phyloP scores from a whole-genome alignment of 1,140 invertebrate genomes.

The Watersipora subatra region DNA sequence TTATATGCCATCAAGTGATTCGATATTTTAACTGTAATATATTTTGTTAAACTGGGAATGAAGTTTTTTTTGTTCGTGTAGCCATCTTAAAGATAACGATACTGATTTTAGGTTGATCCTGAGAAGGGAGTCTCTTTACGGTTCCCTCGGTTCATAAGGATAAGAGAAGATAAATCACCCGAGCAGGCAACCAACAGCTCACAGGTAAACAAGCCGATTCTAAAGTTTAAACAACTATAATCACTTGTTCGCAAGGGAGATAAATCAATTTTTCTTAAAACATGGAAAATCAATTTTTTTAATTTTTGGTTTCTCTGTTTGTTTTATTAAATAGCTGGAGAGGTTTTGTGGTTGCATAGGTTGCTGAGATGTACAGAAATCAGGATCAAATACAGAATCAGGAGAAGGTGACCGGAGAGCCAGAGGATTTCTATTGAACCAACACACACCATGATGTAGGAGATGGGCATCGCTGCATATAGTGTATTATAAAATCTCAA shows the following conservation, averaged over 20 bases:
- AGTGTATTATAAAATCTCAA: no score
- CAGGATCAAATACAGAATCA: slow-evolving; percentile 85
- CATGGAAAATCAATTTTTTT: background rate
- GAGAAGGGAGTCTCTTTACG: slow-evolving; percentile 87
- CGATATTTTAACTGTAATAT: no score
- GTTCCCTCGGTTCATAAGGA: slow-evolving; percentile 85
- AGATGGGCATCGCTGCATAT: no score
- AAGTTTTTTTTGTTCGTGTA: no score
- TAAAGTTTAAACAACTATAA: no score
- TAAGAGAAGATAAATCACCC: slow-evolving; percentile 79
- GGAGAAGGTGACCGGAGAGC: slow-evolving; percentile 21
- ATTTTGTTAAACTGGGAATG: no score
- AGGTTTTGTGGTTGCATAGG: slow-evolving; percentile 23
- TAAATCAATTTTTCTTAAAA: background rate
- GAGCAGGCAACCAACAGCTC: slow-evolving; percentile 82
- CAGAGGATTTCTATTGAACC: slow-evolving; percentile 30
- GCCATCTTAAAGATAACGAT: no score
- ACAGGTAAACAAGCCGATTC: slow-evolving; percentile 59
- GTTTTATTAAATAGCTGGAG: background rate
- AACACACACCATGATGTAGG: no score
- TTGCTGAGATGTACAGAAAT: slow-evolving; percentile 63
- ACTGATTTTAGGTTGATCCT: slow-evolving; percentile 56
- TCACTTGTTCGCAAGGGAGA: background rate
- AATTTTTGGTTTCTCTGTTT: background rate
- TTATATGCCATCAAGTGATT: no score